Conservation (phyloP, 2,113 vertebrate genomes). For the Ctenodactylus gundi region DNA sequence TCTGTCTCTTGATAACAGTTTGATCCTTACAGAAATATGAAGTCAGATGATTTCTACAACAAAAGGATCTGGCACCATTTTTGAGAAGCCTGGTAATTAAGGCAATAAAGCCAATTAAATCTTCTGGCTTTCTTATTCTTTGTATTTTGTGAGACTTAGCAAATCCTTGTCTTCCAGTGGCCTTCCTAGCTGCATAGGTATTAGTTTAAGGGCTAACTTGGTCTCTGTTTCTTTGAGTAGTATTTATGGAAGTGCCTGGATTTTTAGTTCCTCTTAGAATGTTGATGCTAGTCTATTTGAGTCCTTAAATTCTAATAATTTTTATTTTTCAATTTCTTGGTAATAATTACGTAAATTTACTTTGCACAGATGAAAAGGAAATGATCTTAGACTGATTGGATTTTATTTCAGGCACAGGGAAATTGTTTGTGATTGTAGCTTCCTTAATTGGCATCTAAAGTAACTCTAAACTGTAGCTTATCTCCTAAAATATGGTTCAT, state of each 20-base stretch:
- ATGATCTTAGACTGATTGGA: constrained; percentile 65
- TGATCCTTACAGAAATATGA: constrained; percentile 7
- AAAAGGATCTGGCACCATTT: neutral
- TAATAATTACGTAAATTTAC: constrained; percentile 45
- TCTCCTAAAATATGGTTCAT: constrained; percentile 45
- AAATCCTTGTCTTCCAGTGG: neutral
- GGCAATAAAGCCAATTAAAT: neutral
- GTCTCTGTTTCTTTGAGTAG: neutral
- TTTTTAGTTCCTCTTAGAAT: neutral
- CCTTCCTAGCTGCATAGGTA: neutral
- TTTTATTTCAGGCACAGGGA: neutral
- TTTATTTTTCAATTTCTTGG: neutral
- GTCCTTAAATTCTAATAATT: constrained; percentile 10
- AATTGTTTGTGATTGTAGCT: constrained; percentile 37
- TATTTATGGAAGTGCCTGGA: neutral
- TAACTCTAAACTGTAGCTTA: constrained; percentile 66
- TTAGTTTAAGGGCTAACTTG: neutral
- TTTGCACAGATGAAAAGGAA: constrained; percentile 30
- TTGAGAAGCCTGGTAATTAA: neutral
- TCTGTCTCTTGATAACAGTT: neutral
- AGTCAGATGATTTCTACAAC: neutral
- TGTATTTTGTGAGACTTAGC: neutral
- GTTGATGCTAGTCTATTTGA: neutral
- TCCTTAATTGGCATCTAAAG: constrained; percentile 25
- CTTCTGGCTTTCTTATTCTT: neutral